These are phyloP conservation scores for Pelusios castaneus DNA, from an alignment of 2,113 vertebrate species.

Conservation along the genomic window DNA sequence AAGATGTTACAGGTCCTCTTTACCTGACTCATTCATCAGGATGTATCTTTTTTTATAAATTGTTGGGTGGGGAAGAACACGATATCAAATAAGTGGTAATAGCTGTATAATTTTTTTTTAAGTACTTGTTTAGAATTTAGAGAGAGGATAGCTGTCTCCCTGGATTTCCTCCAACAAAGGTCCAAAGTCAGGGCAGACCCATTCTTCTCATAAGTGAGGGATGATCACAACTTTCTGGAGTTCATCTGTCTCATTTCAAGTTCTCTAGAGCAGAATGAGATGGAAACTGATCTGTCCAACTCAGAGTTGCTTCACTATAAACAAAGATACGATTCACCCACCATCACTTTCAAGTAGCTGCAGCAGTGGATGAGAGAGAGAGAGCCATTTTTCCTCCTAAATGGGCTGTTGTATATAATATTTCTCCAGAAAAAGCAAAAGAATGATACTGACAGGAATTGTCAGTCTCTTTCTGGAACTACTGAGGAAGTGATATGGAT, in stretches of 20 bases:
- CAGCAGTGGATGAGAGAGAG: not conserved
- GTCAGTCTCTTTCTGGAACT: not conserved
- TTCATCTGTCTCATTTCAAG: not conserved
- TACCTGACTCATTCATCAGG: conserved; percentile 80
- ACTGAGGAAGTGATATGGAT: not conserved
- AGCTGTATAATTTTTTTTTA: not conserved
- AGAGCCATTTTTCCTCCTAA: not conserved
- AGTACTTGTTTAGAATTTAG: not conserved
- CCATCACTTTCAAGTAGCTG: not conserved
- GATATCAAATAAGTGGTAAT: not conserved
- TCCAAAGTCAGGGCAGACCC: not conserved
- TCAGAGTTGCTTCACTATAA: not conserved
- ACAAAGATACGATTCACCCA: not conserved
- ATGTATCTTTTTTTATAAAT: conserved; percentile 86
- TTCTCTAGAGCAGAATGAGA: not conserved
- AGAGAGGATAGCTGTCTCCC: not conserved
- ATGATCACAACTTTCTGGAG: not conserved
- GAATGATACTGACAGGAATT: not conserved
- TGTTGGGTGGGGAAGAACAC: conserved; percentile 20
- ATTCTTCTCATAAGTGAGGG: not conserved
- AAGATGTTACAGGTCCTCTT: conserved; percentile 76
- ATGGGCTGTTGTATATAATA: not conserved
- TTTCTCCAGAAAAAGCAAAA: not conserved
- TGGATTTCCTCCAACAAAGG: not conserved
- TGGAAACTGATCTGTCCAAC: not conserved